These are phyloP conservation scores for Dromococcyx pavoninus DNA, from an alignment of 2,797 vertebrate species.

Conservation along the genomic window DNA sequence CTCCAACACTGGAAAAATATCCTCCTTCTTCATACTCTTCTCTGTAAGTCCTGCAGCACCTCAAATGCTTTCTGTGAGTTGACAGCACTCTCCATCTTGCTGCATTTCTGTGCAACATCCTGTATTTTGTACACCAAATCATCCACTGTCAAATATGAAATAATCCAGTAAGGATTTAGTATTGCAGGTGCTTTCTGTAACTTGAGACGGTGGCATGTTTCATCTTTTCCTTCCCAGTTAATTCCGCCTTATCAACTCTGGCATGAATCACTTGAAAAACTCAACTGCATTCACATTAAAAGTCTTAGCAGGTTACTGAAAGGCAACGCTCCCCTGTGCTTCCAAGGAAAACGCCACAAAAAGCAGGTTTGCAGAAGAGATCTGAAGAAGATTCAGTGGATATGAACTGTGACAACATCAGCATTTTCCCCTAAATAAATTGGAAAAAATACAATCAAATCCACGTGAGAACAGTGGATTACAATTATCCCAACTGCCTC, in stretches of 20 bases:
- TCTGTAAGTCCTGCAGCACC: not conserved
- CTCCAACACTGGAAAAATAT: not conserved
- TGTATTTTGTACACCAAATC: not conserved
- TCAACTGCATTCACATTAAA: not conserved
- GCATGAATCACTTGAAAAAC: not conserved
- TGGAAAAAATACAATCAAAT: not conserved
- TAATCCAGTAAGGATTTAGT: not conserved
- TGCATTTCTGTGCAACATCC: not conserved
- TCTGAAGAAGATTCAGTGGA: not conserved
- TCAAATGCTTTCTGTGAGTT: not conserved
- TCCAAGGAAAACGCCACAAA: not conserved
- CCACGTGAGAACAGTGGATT: accelerated
- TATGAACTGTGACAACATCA: not conserved
- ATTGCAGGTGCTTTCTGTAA: not conserved
- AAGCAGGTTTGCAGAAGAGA: not conserved
- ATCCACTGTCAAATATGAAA: not conserved
- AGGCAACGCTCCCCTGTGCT: not conserved
- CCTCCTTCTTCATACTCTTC: not conserved
- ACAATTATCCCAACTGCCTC: not conserved
- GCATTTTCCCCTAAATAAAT: not conserved
- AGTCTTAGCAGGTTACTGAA: not conserved
- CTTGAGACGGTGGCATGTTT: not conserved
- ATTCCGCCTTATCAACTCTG: not conserved
- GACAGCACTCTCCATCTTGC: not conserved
- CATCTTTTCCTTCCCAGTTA: not conserved